Base-by-base conservation (phyloP, 1,140 invertebrate species). In the Dinoponera quadriceps region DNA sequence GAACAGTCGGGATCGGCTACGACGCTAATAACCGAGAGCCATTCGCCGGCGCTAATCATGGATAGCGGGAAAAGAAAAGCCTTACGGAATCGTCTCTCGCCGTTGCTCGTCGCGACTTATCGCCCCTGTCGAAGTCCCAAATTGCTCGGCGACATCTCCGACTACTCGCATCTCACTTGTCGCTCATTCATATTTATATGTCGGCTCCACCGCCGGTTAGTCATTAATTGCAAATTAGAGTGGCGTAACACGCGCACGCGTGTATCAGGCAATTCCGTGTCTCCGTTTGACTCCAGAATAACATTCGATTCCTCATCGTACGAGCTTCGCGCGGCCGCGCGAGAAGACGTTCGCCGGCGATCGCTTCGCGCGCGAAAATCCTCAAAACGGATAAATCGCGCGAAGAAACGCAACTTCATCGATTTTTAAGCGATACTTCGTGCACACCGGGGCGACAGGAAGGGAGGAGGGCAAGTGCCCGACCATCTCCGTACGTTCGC, bases 401-500 rank as follows among this genome's bases (percentile, higher is more conserved):
- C 44, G 20, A 74, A 62, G 57, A 82, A 73, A 74, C 51, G 51
- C 38, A 33, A 63, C 29, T 33, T 55, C 78, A 81, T 81, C 66
- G 82, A 84, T 84, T 68, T 62, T 38, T 27, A 27, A 3, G 33
- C 18, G 49, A 11, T 27, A 20, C 13, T 57, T 44, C 33, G 51
- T 11, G 66, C 25, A 49, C 1, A 13, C 20, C 9, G 48, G 60
- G 66, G n/a, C 54, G 49, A 9, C 3, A 44, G 38, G 7, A 9
- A 44, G 38, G 9, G 7, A 44, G 7, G 38, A 11, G 9, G 38
- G 38, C 3, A 44, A 44, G 9, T 66, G 49, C 57, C 60, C 60
- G 68, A 66, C 68, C 38, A 51, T 82, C 73, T 82, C 59, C 57
- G 75, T 84, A 29, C 51, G 65, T 78, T 71, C 62, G 48, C 63